A percentile compares a stretch with the other conserved stretches of the same genome.
Conservation (phyloP, 2,797 vertebrate species). For the Octomys mimax region DNA sequence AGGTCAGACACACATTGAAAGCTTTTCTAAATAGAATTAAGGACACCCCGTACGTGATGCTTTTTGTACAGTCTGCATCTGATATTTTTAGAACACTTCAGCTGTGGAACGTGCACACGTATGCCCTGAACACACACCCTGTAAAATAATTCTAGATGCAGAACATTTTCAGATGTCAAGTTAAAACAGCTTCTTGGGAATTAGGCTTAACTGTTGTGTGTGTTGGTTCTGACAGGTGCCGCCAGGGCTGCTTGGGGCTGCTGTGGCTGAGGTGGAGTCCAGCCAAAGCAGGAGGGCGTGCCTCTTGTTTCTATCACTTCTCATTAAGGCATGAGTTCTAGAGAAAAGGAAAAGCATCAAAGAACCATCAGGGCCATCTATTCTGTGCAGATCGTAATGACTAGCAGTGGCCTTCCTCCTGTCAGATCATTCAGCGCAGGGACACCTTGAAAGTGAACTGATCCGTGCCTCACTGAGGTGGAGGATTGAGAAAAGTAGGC, state of each 20-base stretch:
- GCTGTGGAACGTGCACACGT: slow-evolving; percentile 68
- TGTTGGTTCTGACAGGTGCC: slow-evolving; percentile 89
- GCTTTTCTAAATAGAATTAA: slow-evolving; percentile 75
- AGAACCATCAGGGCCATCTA: slow-evolving; percentile 67
- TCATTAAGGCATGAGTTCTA: slow-evolving; percentile 86
- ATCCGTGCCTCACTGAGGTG: slow-evolving; percentile 35
- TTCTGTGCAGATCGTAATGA: neutral
- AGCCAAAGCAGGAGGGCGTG: slow-evolving; percentile 86
- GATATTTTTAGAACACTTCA: slow-evolving; percentile 82
- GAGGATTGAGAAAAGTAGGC: slow-evolving; percentile 66
- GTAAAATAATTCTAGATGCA: slow-evolving; percentile 81
- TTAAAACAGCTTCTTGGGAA: slow-evolving; percentile 88
- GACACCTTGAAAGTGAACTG: slow-evolving; percentile 55
- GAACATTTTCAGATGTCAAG: slow-evolving; percentile 87
- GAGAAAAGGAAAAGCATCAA: slow-evolving; percentile 77
- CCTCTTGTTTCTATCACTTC: slow-evolving; percentile 87
- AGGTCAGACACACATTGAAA: slow-evolving; percentile 77
- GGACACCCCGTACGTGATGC: slow-evolving; percentile 67
- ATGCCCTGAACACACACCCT: slow-evolving; percentile 75
- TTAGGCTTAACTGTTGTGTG: slow-evolving; percentile 87
- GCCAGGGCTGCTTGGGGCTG: slow-evolving; percentile 89
- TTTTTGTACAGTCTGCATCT: slow-evolving; percentile 69
- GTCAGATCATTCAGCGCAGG: neutral
- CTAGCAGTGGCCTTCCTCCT: slow-evolving; percentile 75
- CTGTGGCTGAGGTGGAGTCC: slow-evolving; percentile 88